phyloP scores from a whole-genome alignment of 1,140 invertebrate species.

The Berghia stephanieae region DNA sequence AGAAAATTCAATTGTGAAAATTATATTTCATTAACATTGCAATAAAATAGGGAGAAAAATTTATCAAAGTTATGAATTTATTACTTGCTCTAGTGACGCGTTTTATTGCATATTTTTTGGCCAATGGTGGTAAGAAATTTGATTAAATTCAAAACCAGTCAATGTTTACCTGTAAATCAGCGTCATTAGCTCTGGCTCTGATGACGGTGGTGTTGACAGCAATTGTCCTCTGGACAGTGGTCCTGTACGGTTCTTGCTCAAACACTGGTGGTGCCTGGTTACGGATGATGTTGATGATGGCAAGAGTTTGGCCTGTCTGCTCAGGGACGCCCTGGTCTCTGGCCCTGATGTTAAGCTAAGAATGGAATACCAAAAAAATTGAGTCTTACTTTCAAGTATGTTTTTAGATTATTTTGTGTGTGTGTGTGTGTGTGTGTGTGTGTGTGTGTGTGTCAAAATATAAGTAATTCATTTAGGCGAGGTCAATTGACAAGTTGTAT shows the following conservation, averaged over 20 bases:
- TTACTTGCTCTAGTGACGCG: too few relatives aligned
- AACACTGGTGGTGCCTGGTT: conserved; percentile 44
- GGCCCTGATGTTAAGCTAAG: conserved; percentile 40
- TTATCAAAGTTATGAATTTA: too few relatives aligned
- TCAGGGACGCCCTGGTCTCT: conserved; percentile 36
- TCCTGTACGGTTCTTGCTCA: conserved; percentile 35
- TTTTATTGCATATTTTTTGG: too few relatives aligned
- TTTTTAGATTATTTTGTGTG: too few relatives aligned
- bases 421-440: conserved; percentile 14
- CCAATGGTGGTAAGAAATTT: too few relatives aligned
- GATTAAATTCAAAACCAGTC: too few relatives aligned
- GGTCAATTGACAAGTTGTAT: too few relatives aligned
- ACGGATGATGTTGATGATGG: conserved; percentile 44
- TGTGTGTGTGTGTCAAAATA: conserved; percentile 4
- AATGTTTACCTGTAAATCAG: conserved; percentile 41
- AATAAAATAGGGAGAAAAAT: too few relatives aligned
- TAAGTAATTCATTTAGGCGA: too few relatives aligned
- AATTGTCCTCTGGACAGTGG: conserved; percentile 25
- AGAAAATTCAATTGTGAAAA: too few relatives aligned
- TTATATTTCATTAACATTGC: too few relatives aligned
- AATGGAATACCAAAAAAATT: background rate
- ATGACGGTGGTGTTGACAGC: conserved; percentile 35
- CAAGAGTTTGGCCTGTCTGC: conserved; percentile 27
- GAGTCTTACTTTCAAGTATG: too few relatives aligned
- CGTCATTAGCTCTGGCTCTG: conserved; percentile 32